phyloP scores from a whole-genome alignment of 2,797 vertebrate genomes.

The Lepilemur ruficaudatus region DNA sequence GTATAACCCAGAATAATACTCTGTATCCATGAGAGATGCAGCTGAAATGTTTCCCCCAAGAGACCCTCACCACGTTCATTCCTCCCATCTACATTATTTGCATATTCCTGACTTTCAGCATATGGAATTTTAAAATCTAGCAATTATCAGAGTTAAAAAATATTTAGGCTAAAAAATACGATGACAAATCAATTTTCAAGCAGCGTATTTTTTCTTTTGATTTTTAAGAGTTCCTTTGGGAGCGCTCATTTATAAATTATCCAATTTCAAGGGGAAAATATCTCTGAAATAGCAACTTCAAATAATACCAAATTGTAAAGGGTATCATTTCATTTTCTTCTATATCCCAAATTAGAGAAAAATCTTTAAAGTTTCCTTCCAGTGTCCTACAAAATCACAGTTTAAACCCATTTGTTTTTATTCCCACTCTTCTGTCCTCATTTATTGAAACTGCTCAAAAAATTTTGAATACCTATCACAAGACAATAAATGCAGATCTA shows the following conservation, averaged over 20 bases:
- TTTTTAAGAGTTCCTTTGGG: constrained; percentile 24
- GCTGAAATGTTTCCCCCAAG: background rate
- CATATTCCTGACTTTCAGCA: background rate
- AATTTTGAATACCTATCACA: background rate
- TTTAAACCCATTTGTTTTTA: background rate
- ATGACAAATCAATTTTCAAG: constrained; percentile 48
- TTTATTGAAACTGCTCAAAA: background rate
- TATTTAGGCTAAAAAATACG: background rate
- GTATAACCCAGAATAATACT: background rate
- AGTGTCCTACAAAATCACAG: background rate
- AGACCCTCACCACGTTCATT: background rate
- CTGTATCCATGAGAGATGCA: background rate
- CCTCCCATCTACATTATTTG: background rate
- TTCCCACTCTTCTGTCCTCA: background rate
- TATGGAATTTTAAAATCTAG: constrained; percentile 50
- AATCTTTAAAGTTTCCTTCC: background rate
- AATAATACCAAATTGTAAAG: constrained; percentile 36
- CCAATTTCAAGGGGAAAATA: background rate
- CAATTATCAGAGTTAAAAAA: constrained; percentile 52
- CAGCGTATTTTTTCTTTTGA: constrained; percentile 30
- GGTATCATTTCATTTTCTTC: background rate
- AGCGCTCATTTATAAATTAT: constrained; percentile 61
- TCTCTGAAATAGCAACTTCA: constrained; percentile 47
- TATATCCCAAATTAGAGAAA: constrained; percentile 20
- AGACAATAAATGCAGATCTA: background rate